A percentile compares a stretch with the other conserved stretches of the same genome.
Evolutionary conservation across 2,888 invertebrate species (phyloP).

Genomic region (Lithophane leautieri): DNA sequence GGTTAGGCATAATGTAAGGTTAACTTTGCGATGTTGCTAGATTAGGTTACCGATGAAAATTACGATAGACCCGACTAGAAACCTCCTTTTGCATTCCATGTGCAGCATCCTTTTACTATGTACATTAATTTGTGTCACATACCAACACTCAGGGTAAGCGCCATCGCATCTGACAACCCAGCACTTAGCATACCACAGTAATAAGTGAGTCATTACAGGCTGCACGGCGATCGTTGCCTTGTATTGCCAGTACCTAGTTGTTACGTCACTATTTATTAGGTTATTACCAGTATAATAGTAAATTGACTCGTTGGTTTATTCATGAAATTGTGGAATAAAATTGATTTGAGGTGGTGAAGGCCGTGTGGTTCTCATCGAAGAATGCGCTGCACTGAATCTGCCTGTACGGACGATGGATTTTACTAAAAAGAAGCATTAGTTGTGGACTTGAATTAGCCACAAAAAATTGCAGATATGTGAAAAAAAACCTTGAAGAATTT

Average conservation of each 20-base stretch:
- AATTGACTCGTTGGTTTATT: conserved; percentile 38
- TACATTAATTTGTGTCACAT: conserved; percentile 21
- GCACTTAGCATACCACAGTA: conserved; percentile 47
- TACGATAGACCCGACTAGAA: neutral
- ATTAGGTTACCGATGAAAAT: neutral
- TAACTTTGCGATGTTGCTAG: too few relatives aligned
- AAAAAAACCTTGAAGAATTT: too few relatives aligned
- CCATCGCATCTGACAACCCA: conserved; percentile 52
- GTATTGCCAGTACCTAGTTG: conserved; percentile 40
- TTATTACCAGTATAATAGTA: conserved; percentile 37
- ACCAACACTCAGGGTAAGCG: conserved; percentile 18
- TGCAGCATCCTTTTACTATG: conserved; percentile 4
- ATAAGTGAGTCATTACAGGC: conserved; percentile 58
- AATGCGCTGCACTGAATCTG: neutral
- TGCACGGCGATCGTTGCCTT: conserved; percentile 34
- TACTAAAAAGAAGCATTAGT: too few relatives aligned
- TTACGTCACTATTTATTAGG: conserved; percentile 54
- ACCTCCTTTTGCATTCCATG: neutral
- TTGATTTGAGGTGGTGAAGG: conserved; percentile 9
- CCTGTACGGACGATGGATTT: too few relatives aligned
- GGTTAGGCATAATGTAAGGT: too few relatives aligned
- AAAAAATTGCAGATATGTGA: too few relatives aligned
- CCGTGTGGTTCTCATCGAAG: neutral
- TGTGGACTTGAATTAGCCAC: too few relatives aligned
- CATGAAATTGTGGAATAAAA: conserved; percentile 11